Evolutionary conservation across 2,888 invertebrate species (phyloP), one percentile per base, ranked within the genome.

Genomic region (Danaus chrysippus): DNA sequence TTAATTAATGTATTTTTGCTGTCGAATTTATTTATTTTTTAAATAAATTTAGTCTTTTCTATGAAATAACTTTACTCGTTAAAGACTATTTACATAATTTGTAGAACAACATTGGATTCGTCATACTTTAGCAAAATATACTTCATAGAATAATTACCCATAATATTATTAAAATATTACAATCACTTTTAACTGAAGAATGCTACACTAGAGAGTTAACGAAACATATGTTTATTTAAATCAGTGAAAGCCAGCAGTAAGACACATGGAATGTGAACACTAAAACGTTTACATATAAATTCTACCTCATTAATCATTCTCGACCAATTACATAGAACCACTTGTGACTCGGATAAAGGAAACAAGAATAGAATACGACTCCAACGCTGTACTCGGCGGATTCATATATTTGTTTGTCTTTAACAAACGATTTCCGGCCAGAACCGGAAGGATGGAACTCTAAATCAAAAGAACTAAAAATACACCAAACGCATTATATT

Each of bases 381-480:
- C 59, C 49, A 57, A 56, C 60, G 58, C 46, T 53, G 56, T 34
- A 41, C 61, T 41, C 52, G 56, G 15, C 34, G 57, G 53, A 53
- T 42, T 15, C 54, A 11, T 23, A 46, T 61, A 58, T 58, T 58
- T 58, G 55, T 61, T 58, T 63, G 54, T 54, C 54, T 62, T 42
- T 56, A 57, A 61, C 59, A 55, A 42, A 65, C 58, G 42, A 64
- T 58, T 65, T 66, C 65, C 69, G 62, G 23, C 61, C 59, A 41
- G 61, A 61, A 61, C 66, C 70, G 70, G 70, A 68, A 68, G 70
- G 59, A 59, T 59, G 64, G 58, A 60, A 65, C 61, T 60, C 11
- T 62, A 57, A 62, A 61, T 59, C 59, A 59, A 58, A 61, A 43
- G 23, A 59, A 57, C 34, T 62, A 58, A 53, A 61, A 57, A 62